phyloP scores from a whole-genome alignment of 2,888 invertebrate genomes.

The Eupeodes luniger region DNA sequence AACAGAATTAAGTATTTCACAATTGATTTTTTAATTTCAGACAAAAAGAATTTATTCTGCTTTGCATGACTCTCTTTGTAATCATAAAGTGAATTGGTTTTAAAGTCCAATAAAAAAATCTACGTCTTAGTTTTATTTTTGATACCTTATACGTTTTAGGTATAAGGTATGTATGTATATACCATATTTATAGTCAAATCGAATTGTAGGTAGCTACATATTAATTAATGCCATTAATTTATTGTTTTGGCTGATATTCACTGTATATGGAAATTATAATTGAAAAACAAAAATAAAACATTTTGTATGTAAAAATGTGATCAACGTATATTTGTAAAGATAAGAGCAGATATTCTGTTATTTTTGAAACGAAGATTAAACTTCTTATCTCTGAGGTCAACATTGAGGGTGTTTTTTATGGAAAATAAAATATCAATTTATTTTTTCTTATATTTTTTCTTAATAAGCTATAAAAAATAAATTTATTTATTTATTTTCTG shows the following conservation, averaged over 20 bases:
- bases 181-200: not conserved
- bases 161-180: not conserved
- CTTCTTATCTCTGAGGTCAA: not conserved
- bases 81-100: not conserved
- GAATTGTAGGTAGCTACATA: not conserved
- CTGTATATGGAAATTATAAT: not conserved
- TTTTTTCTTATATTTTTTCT: not conserved
- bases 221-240: conserved; percentile 2
- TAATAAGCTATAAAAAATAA: not conserved
- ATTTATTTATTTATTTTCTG: not conserved
- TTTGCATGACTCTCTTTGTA: not conserved
- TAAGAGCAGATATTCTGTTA: conserved; percentile 5
- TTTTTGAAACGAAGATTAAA: not conserved
- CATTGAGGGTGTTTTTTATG: conserved; percentile 1
- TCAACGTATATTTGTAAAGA: not conserved
- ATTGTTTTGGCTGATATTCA: not conserved
- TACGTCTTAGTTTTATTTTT: conserved; percentile 21
- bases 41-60: not conserved
- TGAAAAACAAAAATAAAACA: not conserved
- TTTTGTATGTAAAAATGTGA: not conserved
- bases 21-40: conserved; percentile 19
- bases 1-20: not conserved
- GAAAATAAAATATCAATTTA: not conserved
- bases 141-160: not conserved
- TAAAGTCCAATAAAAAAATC: conserved; percentile 30